These are phyloP conservation scores for Cataglyphis livida DNA, from an alignment of 2,888 invertebrate species.

Conservation along the genomic window DNA sequence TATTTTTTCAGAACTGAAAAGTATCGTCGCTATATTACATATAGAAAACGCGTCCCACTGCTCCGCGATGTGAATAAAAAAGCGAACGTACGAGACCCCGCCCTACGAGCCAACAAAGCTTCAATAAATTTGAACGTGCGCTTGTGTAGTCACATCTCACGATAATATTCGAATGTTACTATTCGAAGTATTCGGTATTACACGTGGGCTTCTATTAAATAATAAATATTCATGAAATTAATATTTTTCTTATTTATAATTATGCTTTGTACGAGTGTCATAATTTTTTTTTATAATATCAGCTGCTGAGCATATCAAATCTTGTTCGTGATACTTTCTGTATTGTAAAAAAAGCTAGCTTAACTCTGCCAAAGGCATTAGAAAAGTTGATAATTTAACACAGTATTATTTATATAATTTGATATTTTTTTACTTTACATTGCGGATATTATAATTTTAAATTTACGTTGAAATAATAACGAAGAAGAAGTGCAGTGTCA, in stretches of 20 bases:
- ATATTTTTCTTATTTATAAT: constrained; percentile 14
- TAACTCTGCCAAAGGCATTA: background rate
- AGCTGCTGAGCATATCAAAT: background rate
- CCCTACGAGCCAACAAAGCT: constrained; percentile 32
- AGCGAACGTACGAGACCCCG: constrained; percentile 22
- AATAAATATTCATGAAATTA: background rate
- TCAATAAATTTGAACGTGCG: constrained; percentile 42
- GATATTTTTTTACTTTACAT: background rate
- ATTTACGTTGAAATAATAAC: constrained; percentile 7
- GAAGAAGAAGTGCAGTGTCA: background rate
- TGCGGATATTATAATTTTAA: background rate
- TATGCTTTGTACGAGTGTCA: background rate
- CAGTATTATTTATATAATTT: background rate
- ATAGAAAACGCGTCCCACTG: constrained; percentile 33
- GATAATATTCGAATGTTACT: constrained; percentile 16
- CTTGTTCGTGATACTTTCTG: background rate
- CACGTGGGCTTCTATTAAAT: background rate
- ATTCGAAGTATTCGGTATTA: background rate
- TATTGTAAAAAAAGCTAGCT: background rate
- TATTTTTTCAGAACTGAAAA: constrained; percentile 50
- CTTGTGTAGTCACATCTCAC: constrained; percentile 4
- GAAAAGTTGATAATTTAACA: background rate
- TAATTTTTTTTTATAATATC: background rate
- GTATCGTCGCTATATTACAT: constrained; percentile 23
- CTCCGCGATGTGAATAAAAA: constrained; percentile 42